A percentile compares a stretch with the other conserved stretches of the same genome.
Conservation (phyloP, 2,797 vertebrate species). For the Carduelis carduelis region DNA sequence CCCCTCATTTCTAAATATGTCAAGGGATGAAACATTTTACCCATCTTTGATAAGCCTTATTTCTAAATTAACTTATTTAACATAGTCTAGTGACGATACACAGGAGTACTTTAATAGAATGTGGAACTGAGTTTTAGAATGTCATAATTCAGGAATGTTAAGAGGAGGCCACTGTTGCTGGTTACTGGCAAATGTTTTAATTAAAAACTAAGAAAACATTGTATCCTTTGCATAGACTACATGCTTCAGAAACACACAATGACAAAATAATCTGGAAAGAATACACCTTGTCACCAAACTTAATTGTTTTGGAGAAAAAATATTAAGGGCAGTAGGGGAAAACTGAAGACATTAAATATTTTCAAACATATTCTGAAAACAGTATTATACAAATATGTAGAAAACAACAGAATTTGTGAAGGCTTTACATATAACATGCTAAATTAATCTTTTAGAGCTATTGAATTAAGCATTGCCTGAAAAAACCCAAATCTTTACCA, state of each 20-base stretch:
- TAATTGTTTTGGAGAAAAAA: not conserved
- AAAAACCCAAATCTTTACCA: not conserved
- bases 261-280: not conserved
- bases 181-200: not conserved
- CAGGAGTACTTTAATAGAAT: not conserved
- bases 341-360: not conserved
- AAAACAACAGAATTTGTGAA: not conserved
- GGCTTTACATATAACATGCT: not conserved
- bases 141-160: not conserved
- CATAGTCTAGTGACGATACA: not conserved
- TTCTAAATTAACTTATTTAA: not conserved
- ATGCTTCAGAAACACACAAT: not conserved
- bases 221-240: not conserved
- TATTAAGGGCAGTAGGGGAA: not conserved
- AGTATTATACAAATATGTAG: fast-evolving
- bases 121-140: not conserved
- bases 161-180: not conserved
- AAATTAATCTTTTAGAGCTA: not conserved
- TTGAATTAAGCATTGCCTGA: not conserved
- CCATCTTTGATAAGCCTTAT: not conserved
- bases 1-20: not conserved
- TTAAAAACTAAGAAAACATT: not conserved
- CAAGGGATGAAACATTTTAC: not conserved
- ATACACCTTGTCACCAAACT: not conserved
- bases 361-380: not conserved